phyloP scores from a whole-genome alignment of 2,113 vertebrate species.

The Glareola pratincola region DNA sequence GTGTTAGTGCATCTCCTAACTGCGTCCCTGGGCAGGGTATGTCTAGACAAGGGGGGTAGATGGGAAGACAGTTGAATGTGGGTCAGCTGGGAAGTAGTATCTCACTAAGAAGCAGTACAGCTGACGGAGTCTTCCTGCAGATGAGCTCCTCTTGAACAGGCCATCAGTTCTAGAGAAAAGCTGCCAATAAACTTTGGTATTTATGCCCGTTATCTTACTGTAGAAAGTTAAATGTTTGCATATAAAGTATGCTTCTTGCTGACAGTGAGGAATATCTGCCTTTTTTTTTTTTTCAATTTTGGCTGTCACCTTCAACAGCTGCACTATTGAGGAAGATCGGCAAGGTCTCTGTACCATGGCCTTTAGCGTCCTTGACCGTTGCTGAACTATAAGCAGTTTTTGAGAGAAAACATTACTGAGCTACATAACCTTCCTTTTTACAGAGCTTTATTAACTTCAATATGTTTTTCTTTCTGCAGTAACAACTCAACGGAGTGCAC shows the following conservation, averaged over 20 bases:
- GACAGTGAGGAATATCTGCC: background rate
- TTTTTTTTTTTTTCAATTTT: background rate
- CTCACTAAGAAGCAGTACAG: background rate
- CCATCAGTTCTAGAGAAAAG: background rate
- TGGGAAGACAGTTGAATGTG: background rate
- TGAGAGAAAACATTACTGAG: background rate
- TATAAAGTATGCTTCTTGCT: background rate
- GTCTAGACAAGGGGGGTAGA: background rate
- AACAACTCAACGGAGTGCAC: conserved; percentile 66
- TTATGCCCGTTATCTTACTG: background rate
- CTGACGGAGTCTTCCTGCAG: background rate
- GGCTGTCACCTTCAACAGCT: background rate
- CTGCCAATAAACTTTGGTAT: background rate
- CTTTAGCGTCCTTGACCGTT: background rate
- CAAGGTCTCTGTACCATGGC: background rate
- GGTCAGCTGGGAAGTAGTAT: background rate
- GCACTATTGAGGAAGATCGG: background rate
- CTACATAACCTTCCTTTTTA: rapidly evolving
- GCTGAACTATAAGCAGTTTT: background rate
- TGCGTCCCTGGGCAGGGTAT: background rate
- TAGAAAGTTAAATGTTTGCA: background rate
- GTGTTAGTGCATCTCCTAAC: background rate
- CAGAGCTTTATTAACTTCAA: background rate
- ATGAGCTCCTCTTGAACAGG: background rate
- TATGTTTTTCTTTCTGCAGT: conserved; percentile 49